Evolutionary conservation across 2,888 invertebrate genomes (phyloP).

Genomic region (Epinotia nisella): DNA sequence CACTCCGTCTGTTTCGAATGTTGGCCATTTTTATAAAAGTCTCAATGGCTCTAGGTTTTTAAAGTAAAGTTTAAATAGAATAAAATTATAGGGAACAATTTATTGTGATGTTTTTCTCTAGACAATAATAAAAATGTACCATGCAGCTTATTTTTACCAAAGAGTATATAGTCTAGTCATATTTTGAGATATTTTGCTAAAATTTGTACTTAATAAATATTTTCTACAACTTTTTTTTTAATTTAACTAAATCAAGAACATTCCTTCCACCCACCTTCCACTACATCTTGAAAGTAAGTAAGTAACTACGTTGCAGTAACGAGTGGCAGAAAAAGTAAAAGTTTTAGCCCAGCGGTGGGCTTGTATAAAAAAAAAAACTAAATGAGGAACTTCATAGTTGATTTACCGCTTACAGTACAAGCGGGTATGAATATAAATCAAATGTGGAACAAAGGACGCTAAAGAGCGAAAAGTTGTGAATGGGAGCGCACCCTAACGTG

Average conservation of each 20-base stretch:
- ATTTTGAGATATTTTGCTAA: slow-evolving; percentile 55
- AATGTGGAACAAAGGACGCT: slow-evolving; percentile 79
- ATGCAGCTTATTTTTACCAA: slow-evolving; percentile 60
- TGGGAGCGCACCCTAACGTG: slow-evolving; percentile 74
- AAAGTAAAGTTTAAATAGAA: slow-evolving; percentile 1
- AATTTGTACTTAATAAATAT: slow-evolving; percentile 49
- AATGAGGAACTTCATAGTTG: slow-evolving; percentile 68
- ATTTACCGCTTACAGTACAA: slow-evolving; percentile 80
- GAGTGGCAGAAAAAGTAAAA: not conserved
- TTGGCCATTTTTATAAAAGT: too few species aligned
- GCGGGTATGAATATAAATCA: slow-evolving; percentile 84
- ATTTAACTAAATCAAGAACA: not conserved
- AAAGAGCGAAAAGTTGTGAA: slow-evolving; percentile 84
- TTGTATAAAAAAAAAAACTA: slow-evolving; percentile 21
- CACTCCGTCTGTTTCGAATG: too few species aligned
- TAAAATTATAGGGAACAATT: slow-evolving; percentile 27
- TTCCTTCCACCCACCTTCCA: not conserved
- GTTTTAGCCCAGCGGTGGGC: not conserved
- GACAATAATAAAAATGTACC: slow-evolving; percentile 62
- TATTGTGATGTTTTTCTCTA: slow-evolving; percentile 44
- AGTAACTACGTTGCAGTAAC: not conserved
- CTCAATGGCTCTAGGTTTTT: too few species aligned
- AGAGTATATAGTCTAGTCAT: slow-evolving; percentile 73
- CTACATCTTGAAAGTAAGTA: not conserved
- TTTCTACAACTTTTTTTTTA: slow-evolving; percentile 36